These are phyloP conservation scores for Aphelenchoides fujianensis DNA, from an alignment of 1,140 invertebrate genomes.

Conservation along the genomic window DNA sequence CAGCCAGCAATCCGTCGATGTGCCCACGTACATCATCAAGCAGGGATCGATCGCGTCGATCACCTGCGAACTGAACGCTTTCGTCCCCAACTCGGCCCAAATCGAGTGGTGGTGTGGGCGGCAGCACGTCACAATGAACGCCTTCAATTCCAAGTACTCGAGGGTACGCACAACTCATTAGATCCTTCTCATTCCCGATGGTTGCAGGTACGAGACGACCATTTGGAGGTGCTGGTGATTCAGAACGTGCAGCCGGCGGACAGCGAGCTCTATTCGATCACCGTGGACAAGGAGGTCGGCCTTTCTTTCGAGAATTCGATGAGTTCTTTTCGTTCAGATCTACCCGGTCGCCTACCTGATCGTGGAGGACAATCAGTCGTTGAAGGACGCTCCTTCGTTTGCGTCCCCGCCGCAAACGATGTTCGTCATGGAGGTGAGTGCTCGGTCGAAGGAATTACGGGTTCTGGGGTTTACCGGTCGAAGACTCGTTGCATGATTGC, in stretches of 20 bases:
- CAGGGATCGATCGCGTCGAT: slow-evolving; percentile 57
- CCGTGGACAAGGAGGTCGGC: slow-evolving; percentile 47
- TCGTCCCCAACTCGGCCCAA: slow-evolving; percentile 28
- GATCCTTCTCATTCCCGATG: neutral
- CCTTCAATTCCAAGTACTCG: neutral
- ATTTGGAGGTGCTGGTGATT: slow-evolving; percentile 57
- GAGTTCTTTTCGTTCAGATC: slow-evolving; percentile 22
- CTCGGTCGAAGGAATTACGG: no score
- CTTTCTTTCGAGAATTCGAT: no score
- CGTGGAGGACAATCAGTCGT: slow-evolving; percentile 46
- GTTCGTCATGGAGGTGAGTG: slow-evolving; percentile 62
- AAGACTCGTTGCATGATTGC: no score
- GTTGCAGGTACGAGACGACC: slow-evolving; percentile 35
- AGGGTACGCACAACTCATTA: neutral
- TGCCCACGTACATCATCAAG: slow-evolving; percentile 59
- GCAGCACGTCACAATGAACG: slow-evolving; percentile 25
- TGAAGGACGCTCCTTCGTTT: slow-evolving; percentile 17
- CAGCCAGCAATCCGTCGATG: slow-evolving; percentile 35
- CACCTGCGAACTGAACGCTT: slow-evolving; percentile 59
- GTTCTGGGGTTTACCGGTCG: no score
- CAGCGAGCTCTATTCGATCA: slow-evolving; percentile 53
- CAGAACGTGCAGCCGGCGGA: slow-evolving; percentile 47
- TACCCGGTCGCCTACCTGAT: slow-evolving; percentile 60
- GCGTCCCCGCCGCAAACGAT: slow-evolving; percentile 48
- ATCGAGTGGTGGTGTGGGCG: slow-evolving; percentile 52